Percentiles rank a stretch among this genome's conserved stretches.
These are phyloP conservation scores for Nineta flava DNA, from an alignment of 2,888 invertebrate genomes.

Conservation along the genomic window DNA sequence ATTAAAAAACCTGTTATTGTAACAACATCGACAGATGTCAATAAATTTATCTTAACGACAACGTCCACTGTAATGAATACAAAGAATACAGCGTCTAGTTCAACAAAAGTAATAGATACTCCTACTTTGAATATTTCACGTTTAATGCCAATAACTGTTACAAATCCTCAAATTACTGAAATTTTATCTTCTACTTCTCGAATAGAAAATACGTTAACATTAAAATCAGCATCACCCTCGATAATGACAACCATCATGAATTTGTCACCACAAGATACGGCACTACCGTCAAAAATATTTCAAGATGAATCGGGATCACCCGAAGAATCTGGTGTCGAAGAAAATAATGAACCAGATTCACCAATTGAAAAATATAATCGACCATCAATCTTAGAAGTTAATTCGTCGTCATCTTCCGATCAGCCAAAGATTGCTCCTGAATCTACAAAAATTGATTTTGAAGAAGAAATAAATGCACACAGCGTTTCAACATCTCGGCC, in stretches of 20 bases:
- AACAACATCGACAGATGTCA: neutral
- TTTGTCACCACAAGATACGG: slow-evolving; percentile 36
- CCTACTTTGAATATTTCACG: slow-evolving; percentile 26
- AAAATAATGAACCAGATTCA: slow-evolving; percentile 13
- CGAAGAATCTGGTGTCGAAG: slow-evolving; percentile 30
- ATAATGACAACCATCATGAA: slow-evolving; percentile 39
- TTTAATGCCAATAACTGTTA: slow-evolving; percentile 27
- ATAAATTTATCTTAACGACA: neutral
- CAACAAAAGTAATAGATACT: slow-evolving; percentile 21
- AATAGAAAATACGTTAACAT: neutral
- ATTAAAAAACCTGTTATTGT: neutral
- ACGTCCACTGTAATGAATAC: neutral
- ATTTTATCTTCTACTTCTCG: neutral
- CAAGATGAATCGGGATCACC: slow-evolving; percentile 50
- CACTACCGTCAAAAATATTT: slow-evolving; percentile 47
- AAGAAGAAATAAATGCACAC: slow-evolving; percentile 9
- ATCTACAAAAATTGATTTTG: slow-evolving; percentile 11
- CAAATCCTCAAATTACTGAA: slow-evolving; percentile 23
- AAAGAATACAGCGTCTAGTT: neutral
- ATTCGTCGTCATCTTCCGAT: neutral
- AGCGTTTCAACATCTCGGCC: slow-evolving; percentile 3
- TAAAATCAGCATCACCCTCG: slow-evolving; percentile 32
- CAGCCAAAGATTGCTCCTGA: slow-evolving; percentile 17
- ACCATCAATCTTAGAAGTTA: slow-evolving; percentile 2
- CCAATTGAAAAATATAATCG: neutral